Evolutionary conservation across 2,797 vertebrate species (phyloP).

Genomic region (Taenioides sp.): DNA sequence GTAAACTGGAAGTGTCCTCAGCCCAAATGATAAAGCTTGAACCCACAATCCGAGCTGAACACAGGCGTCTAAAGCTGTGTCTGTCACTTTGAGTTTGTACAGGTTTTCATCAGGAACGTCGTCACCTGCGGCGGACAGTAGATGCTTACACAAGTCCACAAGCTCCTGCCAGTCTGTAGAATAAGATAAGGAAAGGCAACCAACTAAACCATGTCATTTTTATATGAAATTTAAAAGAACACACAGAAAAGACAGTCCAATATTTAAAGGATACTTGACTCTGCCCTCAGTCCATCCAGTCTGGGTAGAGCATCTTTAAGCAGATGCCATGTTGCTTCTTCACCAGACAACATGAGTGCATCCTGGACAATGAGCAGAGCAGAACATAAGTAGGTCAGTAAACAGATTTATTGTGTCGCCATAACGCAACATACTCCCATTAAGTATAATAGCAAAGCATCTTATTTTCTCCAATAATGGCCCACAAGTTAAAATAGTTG

Average conservation of each 20-base stretch:
- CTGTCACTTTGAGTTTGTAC: conserved; percentile 86
- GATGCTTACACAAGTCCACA: conserved; percentile 67
- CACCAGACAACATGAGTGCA: conserved; percentile 83
- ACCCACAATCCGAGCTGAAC: conserved; percentile 84
- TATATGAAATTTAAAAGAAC: background rate
- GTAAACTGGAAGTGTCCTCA: conserved; percentile 79
- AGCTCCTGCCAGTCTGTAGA: conserved; percentile 82
- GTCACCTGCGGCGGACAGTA: conserved; percentile 62
- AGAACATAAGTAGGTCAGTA: too few species aligned
- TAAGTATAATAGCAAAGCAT: too few species aligned
- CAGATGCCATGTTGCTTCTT: conserved; percentile 75
- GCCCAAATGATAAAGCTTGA: conserved; percentile 80
- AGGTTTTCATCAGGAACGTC: conserved; percentile 88
- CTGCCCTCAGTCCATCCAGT: conserved; percentile 79
- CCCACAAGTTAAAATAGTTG: too few species aligned
- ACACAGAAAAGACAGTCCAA: background rate
- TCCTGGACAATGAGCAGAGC: conserved; percentile 72
- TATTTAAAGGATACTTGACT: conserved; percentile 84
- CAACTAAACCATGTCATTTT: background rate
- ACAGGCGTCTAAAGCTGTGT: conserved; percentile 87
- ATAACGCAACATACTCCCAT: too few species aligned
- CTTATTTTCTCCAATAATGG: too few species aligned
- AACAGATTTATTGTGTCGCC: too few species aligned
- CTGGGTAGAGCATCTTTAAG: conserved; percentile 78
- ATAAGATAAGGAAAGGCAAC: conserved; percentile 74